A percentile compares a stretch with the other conserved stretches of the same genome.
These are phyloP conservation scores for Forbesichthys agassizii DNA, from an alignment of 2,113 vertebrate species.

Conservation along the genomic window DNA sequence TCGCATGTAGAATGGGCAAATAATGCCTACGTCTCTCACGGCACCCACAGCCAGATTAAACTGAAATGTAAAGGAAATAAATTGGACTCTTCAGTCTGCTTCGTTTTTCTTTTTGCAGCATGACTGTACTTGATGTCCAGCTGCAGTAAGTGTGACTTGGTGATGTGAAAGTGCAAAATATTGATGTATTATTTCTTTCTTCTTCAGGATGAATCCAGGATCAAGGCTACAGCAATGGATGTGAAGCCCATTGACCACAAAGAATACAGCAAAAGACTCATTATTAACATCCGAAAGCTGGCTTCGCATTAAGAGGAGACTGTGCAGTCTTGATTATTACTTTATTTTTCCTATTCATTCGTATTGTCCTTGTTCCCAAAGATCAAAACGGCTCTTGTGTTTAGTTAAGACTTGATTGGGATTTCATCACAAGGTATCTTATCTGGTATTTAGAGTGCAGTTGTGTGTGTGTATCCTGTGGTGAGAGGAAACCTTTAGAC, in stretches of 20 bases:
- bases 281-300: constrained; percentile 85
- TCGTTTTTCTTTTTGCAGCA: no score
- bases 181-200: neutral
- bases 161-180: neutral
- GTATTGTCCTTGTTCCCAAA: constrained; percentile 13
- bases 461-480: constrained; percentile 4
- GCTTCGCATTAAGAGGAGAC: constrained; percentile 57
- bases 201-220: constrained; percentile 91
- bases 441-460: neutral
- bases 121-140: neutral
- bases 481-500: neutral
- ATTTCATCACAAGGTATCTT: neutral
- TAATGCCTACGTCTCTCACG: no score
- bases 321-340: neutral
- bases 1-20: no score
- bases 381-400: neutral
- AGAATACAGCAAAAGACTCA: constrained; percentile 89
- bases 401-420: neutral
- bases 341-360: constrained; percentile 8
- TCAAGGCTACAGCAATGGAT: constrained; percentile 90
- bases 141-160: neutral
- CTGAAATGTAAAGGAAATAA: no score
- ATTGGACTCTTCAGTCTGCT: neutral
- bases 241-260: constrained; percentile 90
- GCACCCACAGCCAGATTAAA: no score